Base-by-base conservation (phyloP, 2,797 vertebrate species). In the Microctenopoma steveboyesi region DNA sequence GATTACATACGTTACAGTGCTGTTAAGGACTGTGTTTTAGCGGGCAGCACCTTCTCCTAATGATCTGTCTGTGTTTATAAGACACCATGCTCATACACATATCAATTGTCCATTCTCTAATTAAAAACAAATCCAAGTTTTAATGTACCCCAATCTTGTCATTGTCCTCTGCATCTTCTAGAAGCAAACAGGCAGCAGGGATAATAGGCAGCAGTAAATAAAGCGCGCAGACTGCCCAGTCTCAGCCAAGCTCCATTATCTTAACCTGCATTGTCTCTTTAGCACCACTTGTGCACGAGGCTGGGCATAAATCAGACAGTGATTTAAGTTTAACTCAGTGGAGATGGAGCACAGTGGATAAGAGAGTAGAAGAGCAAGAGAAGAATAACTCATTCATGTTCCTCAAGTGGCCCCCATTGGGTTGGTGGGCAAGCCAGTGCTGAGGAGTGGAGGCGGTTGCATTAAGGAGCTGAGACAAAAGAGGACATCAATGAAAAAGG, bases 271-370 rank as follows among this genome's bases (percentile, higher is more conserved):
- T 85, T 83, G 84, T 83, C 62, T 62, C 42, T 18, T 0, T 49
- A 3, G 70, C 52, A 33, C 60, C 76, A 73, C 82, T 87, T 75
- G 52, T 71, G 55, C 15, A 8, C 5, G 12, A 68, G 53, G 45
- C 59, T 4, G 3, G 66, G 70, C 63, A 81, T 91, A 89, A 90
- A 90, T 90, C 85, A 90, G 63, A 62, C 60, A 14, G 77, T 57
- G 88, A 88, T 90, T 90, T 89, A 90, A 87, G 80, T 91, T 92
- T 86, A 88, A 90, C 88, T 90, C 74, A 83, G 88, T 76, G 82
- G 78, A 76, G 86, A 85, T 56, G 49, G 72, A 83, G 70, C 46
- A 3, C 25, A 10, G 63, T 42, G 78, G 69, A 82, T 64, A 42
- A 68, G 76, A 72, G 72, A 67, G 66, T 5, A 69, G 72, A 61